Percentiles rank a stretch among this genome's conserved stretches.
These are phyloP conservation scores for Coracopsis vasa DNA, from an alignment of 2,113 vertebrate species.

Conservation along the genomic window DNA sequence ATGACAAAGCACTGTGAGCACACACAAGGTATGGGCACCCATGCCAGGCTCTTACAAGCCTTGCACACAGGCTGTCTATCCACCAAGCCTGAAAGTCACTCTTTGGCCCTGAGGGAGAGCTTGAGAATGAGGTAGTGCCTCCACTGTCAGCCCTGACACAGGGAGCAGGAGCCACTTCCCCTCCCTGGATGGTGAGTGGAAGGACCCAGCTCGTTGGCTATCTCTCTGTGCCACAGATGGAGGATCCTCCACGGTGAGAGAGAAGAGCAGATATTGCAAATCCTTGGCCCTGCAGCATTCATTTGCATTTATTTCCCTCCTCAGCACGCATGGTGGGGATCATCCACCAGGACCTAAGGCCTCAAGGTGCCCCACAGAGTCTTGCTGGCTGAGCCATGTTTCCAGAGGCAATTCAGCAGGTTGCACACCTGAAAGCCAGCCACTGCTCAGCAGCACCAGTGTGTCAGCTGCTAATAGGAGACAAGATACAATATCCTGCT, in stretches of 20 bases:
- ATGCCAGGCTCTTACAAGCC: rapidly evolving
- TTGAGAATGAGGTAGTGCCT: neutral
- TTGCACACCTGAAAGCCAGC: neutral
- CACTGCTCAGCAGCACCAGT: neutral
- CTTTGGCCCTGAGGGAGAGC: neutral
- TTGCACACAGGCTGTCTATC: rapidly evolving
- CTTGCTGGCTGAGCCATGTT: neutral
- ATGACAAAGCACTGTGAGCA: neutral
- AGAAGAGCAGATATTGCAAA: neutral
- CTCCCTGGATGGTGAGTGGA: neutral
- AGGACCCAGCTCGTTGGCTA: rapidly evolving
- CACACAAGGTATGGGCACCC: neutral
- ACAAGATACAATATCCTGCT: neutral
- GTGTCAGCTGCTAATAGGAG: neutral
- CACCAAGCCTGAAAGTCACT: neutral
- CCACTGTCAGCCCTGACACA: rapidly evolving
- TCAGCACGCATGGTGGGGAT: neutral
- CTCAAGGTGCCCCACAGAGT: neutral
- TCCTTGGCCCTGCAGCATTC: neutral
- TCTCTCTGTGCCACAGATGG: rapidly evolving
- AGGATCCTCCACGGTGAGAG: neutral
- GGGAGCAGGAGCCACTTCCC: neutral
- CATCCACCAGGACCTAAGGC: neutral
- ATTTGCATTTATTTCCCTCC: neutral
- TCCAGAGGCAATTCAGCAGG: neutral